Conservation (phyloP, 2,113 vertebrate genomes). For the Lethenteron camtschaticum region DNA sequence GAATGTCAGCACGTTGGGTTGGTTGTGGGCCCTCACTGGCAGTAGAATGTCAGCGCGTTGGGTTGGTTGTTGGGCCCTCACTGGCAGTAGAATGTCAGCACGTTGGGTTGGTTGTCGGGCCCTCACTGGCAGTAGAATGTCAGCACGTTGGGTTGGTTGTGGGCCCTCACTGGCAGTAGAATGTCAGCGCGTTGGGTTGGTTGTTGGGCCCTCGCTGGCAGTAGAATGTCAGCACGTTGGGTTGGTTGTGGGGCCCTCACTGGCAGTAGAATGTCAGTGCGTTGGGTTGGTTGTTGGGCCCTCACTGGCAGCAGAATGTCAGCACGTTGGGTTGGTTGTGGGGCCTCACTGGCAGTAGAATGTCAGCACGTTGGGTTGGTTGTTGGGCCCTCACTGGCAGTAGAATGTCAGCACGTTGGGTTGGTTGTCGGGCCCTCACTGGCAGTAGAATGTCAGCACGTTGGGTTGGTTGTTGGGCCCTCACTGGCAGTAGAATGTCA, state of each 20-base stretch:
- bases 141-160: not conserved
- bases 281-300: not conserved
- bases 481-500: too few relatives aligned
- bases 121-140: too few relatives aligned
- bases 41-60: slow-evolving; percentile 82
- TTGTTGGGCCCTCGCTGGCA: slow-evolving; percentile 17
- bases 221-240: too few relatives aligned
- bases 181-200: slow-evolving; percentile 78
- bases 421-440: slow-evolving; percentile 22
- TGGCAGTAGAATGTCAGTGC: too few relatives aligned
- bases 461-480: slow-evolving; percentile 49
- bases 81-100: too few relatives aligned
- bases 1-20: not conserved
- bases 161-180: slow-evolving; percentile 64
- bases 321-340: slow-evolving; percentile 73
- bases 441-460: slow-evolving; percentile 85
- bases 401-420: not conserved
- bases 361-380: too few relatives aligned
- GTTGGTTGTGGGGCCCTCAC: too few relatives aligned
- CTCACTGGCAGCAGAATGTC: slow-evolving; percentile 82
- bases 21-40: slow-evolving; percentile 33
- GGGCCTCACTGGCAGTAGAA: too few relatives aligned
- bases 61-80: slow-evolving; percentile 38
- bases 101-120: too few relatives aligned
- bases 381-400: too few relatives aligned